These are phyloP conservation scores for Pardalotus punctatus DNA, from an alignment of 2,113 vertebrate species.

Conservation along the genomic window DNA sequence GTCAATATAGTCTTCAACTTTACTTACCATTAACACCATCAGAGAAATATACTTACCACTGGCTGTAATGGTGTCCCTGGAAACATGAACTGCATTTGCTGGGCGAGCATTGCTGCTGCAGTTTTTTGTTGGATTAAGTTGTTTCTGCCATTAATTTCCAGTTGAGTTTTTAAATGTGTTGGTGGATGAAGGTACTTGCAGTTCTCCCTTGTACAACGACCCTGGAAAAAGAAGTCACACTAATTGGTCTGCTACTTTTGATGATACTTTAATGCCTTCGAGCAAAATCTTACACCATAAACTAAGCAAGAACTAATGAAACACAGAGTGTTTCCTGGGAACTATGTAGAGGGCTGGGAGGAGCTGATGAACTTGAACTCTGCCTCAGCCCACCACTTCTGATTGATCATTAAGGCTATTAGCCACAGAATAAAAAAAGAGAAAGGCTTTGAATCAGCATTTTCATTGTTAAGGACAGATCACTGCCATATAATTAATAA, in stretches of 20 bases:
- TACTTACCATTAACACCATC: not conserved
- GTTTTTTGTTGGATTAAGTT: slow-evolving; percentile 99
- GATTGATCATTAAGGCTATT: not conserved
- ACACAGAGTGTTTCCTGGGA: not conserved
- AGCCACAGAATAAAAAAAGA: not conserved
- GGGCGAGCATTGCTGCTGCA: slow-evolving; percentile 96
- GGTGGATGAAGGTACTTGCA: slow-evolving; percentile 99
- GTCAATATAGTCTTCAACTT: not conserved
- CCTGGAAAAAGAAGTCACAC: slow-evolving; percentile 74
- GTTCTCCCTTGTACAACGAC: slow-evolving; percentile 96
- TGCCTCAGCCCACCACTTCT: not conserved
- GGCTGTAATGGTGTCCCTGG: slow-evolving; percentile 93
- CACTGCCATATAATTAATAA: not conserved
- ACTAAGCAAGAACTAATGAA: not conserved
- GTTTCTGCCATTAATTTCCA: slow-evolving; percentile 97
- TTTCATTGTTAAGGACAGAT: not conserved
- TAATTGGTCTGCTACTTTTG: not conserved
- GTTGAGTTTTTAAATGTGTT: slow-evolving; percentile 97
- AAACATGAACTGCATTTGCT: slow-evolving; percentile 99
- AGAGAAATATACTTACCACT: slow-evolving; percentile 82
- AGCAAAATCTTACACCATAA: slow-evolving; percentile 1
- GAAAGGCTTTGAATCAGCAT: not conserved
- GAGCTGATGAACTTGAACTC: not conserved
- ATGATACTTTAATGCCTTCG: not conserved
- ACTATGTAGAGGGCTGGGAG: not conserved